Conservation (phyloP, 23 tunicate species). For the Phallusia fumigata region DNA sequence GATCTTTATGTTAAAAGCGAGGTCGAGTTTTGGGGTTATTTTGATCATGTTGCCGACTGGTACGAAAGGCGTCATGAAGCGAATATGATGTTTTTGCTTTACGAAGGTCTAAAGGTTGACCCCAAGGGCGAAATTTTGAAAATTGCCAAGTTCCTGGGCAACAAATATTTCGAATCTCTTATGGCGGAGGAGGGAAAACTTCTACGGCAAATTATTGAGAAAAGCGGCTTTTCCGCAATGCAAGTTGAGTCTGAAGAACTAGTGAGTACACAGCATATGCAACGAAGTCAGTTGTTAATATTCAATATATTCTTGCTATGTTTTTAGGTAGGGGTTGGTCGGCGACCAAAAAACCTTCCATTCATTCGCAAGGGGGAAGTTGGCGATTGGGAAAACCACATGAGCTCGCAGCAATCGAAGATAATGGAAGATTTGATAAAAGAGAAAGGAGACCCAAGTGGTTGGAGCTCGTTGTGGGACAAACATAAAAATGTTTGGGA, state of each 20-base stretch:
- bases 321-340: no score
- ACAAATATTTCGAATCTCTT: slow-evolving; percentile 25
- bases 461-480: slow-evolving; percentile 7
- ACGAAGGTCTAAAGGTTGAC: slow-evolving; percentile 40
- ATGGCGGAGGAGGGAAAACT: slow-evolving; percentile 18
- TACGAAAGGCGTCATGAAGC: slow-evolving; percentile 23
- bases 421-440: slow-evolving; percentile 20
- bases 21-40: slow-evolving; percentile 25
- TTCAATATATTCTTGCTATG: no score
- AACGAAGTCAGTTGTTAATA: no score
- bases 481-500: neutral
- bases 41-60: slow-evolving; percentile 46
- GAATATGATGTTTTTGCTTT: slow-evolving; percentile 47
- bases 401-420: slow-evolving; percentile 31
- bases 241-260: neutral
- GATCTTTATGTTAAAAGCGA: slow-evolving; percentile 25
- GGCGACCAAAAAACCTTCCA: slow-evolving; percentile 13
- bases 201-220: slow-evolving; percentile 22
- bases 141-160: slow-evolving; percentile 46
- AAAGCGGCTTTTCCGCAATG: slow-evolving; percentile 34
- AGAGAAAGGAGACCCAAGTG: slow-evolving; percentile 14
- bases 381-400: slow-evolving; percentile 50
- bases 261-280: neutral
- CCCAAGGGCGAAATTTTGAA: slow-evolving; percentile 24
- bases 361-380: slow-evolving; percentile 49